A percentile compares a stretch with the other conserved stretches of the same genome.
phyloP scores from a whole-genome alignment of 2,888 invertebrate genomes.

The Odontothrips loti region DNA sequence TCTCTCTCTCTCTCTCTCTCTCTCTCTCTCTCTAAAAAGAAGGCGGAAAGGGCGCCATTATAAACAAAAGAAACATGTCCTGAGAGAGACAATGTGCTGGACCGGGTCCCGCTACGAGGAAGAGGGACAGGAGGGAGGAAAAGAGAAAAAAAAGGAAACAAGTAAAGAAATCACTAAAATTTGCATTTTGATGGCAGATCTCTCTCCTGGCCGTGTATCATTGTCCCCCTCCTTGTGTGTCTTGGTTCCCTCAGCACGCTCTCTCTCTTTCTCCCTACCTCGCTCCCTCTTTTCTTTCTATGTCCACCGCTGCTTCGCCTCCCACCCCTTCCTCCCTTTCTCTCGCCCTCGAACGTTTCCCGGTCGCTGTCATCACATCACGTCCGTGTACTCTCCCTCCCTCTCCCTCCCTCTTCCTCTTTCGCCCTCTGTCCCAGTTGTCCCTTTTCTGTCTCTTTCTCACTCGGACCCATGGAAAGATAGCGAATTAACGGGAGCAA shows the following conservation, averaged over 20 bases:
- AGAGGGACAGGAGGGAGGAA: background rate
- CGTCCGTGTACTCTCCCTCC: background rate
- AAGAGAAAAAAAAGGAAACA: background rate
- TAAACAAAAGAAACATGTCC: conserved; percentile 20
- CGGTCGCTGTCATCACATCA: conserved; percentile 16
- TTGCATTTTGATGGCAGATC: conserved; percentile 26
- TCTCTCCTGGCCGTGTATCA: conserved; percentile 24
- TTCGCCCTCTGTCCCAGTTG: background rate
- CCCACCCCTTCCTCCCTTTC: background rate
- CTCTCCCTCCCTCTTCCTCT: background rate
- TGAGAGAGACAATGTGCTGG: conserved; percentile 26
- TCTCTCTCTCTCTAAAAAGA: background rate
- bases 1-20: too few relatives aligned
- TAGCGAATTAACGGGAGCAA: conserved; percentile 23
- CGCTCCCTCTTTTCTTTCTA: background rate
- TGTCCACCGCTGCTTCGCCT: background rate
- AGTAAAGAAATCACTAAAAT: conserved; percentile 14
- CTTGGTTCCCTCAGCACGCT: background rate
- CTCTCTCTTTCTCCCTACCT: background rate
- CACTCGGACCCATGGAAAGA: background rate
- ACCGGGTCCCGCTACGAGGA: background rate
- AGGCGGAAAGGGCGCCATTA: conserved; percentile 4
- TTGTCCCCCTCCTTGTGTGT: conserved; percentile 6
- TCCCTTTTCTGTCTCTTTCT: too few relatives aligned
- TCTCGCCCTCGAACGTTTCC: background rate